Conservation (phyloP, 2,888 invertebrate genomes). For the Chloroclysta siterata region DNA sequence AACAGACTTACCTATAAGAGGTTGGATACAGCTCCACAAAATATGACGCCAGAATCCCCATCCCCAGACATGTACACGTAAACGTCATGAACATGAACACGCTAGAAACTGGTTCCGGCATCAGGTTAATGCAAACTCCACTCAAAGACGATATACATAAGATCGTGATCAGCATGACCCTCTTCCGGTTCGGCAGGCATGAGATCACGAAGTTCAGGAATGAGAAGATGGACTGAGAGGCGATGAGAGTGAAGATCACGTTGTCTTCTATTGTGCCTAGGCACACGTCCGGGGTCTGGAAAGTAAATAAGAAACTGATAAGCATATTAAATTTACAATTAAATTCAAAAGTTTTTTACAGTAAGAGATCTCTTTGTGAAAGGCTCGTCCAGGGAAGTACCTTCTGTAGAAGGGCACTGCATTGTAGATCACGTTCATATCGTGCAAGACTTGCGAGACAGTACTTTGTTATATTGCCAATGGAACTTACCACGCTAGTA, state of each 20-base stretch:
- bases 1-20: conserved; percentile 64
- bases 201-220: conserved; percentile 84
- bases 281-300: conserved; percentile 74
- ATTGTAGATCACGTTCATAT: too few relatives aligned
- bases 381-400: too few relatives aligned
- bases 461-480: not conserved
- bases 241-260: conserved; percentile 87
- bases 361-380: too few relatives aligned
- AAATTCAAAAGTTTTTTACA: too few relatives aligned
- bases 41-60: conserved; percentile 77
- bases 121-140: conserved; percentile 70
- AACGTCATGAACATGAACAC: conserved; percentile 72
- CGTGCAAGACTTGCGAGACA: too few relatives aligned
- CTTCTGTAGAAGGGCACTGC: too few relatives aligned
- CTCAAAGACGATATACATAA: conserved; percentile 82
- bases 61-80: conserved; percentile 73
- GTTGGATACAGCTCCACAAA: conserved; percentile 78
- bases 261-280: conserved; percentile 81
- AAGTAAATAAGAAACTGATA: conserved; percentile 27
- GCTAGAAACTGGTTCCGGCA: conserved; percentile 74
- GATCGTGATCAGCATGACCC: conserved; percentile 75
- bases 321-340: not conserved
- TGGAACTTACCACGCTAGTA: conserved; percentile 33
- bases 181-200: conserved; percentile 83
- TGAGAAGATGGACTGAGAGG: conserved; percentile 86